Evolutionary conservation across 2,113 vertebrate genomes (phyloP).

Genomic region (Corythoichthys haematopterus): DNA sequence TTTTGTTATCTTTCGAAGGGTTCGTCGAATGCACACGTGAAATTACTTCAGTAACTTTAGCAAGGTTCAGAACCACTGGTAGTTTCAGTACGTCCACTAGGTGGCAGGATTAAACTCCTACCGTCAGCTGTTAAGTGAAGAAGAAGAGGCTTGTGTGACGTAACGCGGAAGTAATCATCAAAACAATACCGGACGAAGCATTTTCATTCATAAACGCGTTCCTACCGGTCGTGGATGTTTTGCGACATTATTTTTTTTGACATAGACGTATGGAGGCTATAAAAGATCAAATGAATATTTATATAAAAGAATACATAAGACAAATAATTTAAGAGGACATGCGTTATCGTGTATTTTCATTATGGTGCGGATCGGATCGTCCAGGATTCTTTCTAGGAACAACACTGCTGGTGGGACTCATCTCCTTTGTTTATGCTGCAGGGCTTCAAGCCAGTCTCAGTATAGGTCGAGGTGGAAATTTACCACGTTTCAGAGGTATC

Average conservation of each 20-base stretch:
- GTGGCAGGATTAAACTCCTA: background rate
- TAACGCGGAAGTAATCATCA: conserved; percentile 12
- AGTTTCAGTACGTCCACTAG: conserved; percentile 3
- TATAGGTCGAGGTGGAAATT: conserved; percentile 66
- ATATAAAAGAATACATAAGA: background rate
- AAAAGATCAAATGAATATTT: background rate
- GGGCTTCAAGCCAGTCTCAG: conserved; percentile 64
- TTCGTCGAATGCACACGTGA: too few species aligned
- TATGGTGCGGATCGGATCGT: conserved; percentile 59
- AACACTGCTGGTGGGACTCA: conserved; percentile 25
- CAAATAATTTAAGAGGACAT: conserved; percentile 38
- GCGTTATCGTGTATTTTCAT: conserved; percentile 39
- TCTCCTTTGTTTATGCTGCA: conserved; percentile 50
- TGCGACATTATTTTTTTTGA: background rate
- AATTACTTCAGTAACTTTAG: too few species aligned
- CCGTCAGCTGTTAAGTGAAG: background rate
- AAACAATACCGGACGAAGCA: background rate
- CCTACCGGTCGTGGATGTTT: background rate
- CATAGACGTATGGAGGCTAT: background rate
- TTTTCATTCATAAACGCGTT: background rate
- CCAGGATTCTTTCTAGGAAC: conserved; percentile 69
- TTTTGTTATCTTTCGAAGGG: too few species aligned
- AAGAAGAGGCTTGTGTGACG: conserved; percentile 15
- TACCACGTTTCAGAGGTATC: conserved; percentile 69
- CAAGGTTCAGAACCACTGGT: background rate